These are phyloP conservation scores for Atrina japonica DNA, from an alignment of 2,888 invertebrate species.

Conservation along the genomic window DNA sequence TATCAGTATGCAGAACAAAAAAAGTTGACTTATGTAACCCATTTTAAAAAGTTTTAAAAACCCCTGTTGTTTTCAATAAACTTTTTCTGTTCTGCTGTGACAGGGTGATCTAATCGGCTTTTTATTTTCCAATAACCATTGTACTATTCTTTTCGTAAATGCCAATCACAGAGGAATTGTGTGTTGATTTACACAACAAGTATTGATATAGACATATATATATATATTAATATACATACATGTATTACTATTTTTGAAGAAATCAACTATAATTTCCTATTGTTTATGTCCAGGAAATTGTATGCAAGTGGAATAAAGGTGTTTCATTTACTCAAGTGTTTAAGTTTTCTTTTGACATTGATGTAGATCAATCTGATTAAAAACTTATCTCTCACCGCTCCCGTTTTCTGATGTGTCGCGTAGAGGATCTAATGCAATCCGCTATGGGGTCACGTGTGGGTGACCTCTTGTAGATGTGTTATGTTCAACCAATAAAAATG, in stretches of 20 bases:
- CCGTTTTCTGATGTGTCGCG: too few species aligned
- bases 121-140: constrained; percentile 51
- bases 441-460: too few species aligned
- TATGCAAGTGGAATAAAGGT: constrained; percentile 79
- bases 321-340: constrained; percentile 61
- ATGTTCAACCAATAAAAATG: too few species aligned
- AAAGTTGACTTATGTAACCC: constrained; percentile 15
- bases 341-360: too few species aligned
- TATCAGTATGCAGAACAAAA: background rate
- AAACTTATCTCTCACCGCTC: too few species aligned
- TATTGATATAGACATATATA: constrained; percentile 44
- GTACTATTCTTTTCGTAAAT: constrained; percentile 36
- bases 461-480: too few species aligned
- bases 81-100: constrained; percentile 1
- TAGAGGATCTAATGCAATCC: too few species aligned
- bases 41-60: background rate
- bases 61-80: background rate
- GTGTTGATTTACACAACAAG: constrained; percentile 45
- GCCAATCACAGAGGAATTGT: too few species aligned
- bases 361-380: too few species aligned
- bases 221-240: constrained; percentile 64
- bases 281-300: constrained; percentile 74
- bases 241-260: constrained; percentile 72
- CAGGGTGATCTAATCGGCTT: constrained; percentile 3
- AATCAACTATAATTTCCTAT: constrained; percentile 73